These are phyloP conservation scores for Myopa testacea DNA, from an alignment of 2,888 invertebrate genomes.

Conservation along the genomic window DNA sequence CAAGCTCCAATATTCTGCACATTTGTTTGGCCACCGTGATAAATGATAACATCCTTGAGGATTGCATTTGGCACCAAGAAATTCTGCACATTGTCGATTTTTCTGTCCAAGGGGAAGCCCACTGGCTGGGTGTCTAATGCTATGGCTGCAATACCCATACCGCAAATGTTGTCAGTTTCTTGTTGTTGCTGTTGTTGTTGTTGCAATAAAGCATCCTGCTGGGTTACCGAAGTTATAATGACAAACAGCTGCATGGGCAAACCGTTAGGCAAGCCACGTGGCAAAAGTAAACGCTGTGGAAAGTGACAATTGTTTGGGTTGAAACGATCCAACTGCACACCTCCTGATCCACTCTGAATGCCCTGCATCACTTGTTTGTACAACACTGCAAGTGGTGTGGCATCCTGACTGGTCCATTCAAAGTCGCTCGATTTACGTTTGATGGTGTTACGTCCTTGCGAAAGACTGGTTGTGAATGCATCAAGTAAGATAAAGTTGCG, in stretches of 20 bases:
- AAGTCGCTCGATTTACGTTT: slow-evolving; percentile 50
- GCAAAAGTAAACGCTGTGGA: slow-evolving; percentile 73
- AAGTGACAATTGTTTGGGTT: slow-evolving; percentile 68
- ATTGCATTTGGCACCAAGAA: slow-evolving; percentile 72
- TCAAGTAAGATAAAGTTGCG: slow-evolving; percentile 74
- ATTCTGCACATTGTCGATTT: slow-evolving; percentile 70
- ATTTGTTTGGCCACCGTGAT: slow-evolving; percentile 28
- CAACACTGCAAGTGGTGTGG: slow-evolving; percentile 63
- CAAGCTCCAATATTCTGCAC: not conserved
- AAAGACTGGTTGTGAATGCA: slow-evolving; percentile 72
- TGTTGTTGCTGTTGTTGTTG: slow-evolving; percentile 16
- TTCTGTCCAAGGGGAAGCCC: slow-evolving; percentile 79
- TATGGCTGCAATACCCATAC: slow-evolving; percentile 69
- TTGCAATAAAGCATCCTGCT: slow-evolving; percentile 17
- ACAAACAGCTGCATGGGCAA: slow-evolving; percentile 73
- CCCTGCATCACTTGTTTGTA: slow-evolving; percentile 56
- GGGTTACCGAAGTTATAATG: slow-evolving; percentile 69
- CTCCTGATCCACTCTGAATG: slow-evolving; percentile 58
- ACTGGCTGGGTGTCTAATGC: slow-evolving; percentile 73
- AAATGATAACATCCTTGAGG: slow-evolving; percentile 48
- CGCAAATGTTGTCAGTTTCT: slow-evolving; percentile 34
- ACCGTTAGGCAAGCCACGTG: slow-evolving; percentile 73
- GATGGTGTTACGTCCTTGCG: slow-evolving; percentile 67
- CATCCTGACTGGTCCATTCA: slow-evolving; percentile 70
- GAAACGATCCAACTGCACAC: slow-evolving; percentile 44